A percentile compares a stretch with the other conserved stretches of the same genome.
Conservation (phyloP, 2,113 vertebrate genomes). For the Pongo abelii region DNA sequence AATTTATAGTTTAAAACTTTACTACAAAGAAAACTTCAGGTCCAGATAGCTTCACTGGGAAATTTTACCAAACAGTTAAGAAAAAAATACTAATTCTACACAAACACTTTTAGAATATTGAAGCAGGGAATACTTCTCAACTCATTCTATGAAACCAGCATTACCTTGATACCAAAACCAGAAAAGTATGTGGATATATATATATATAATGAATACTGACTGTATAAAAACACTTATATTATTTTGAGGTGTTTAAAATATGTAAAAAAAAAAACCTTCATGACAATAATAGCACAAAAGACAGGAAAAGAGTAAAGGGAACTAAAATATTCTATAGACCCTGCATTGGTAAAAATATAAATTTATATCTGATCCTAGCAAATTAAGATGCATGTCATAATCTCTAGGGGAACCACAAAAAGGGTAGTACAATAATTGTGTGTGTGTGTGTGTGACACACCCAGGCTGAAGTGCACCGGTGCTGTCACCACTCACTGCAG, state of each 20-base stretch:
- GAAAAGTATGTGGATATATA: not conserved
- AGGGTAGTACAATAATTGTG: not conserved
- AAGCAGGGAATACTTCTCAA: not conserved
- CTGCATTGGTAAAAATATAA: not conserved
- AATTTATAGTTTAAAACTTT: slow-evolving; percentile 18
- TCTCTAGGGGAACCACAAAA: slow-evolving; percentile 9
- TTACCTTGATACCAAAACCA: not conserved
- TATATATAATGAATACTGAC: not conserved
- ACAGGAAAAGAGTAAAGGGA: not conserved
- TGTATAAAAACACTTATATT: not conserved
- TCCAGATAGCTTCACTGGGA: not conserved
- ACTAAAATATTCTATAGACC: not conserved
- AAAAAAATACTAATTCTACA: not conserved
- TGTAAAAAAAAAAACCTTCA: not conserved
- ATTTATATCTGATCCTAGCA: not conserved
- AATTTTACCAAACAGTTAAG: not conserved
- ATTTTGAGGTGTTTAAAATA: not conserved
- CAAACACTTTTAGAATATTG: not conserved
- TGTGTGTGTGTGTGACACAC: too few species aligned
- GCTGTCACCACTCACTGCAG: too few species aligned
- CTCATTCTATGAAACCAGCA: not conserved
- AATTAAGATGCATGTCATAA: not conserved
- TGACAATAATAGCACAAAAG: not conserved
- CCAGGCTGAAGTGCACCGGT: too few species aligned
- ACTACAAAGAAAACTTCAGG: not conserved